These are phyloP conservation scores for Malurus cyaneus DNA, from an alignment of 2,113 vertebrate genomes.

Conservation along the genomic window DNA sequence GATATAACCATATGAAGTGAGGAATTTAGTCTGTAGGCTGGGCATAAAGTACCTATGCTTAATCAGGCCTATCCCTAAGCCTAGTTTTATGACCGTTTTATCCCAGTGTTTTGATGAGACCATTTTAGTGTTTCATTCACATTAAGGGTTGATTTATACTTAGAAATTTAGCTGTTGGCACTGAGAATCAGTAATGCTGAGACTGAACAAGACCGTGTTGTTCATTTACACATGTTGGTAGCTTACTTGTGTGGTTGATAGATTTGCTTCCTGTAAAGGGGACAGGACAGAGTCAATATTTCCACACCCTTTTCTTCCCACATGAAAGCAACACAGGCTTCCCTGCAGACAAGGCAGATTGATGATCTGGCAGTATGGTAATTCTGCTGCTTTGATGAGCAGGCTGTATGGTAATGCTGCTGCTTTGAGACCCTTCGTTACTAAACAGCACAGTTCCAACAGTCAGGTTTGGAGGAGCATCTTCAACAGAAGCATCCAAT, in stretches of 20 bases:
- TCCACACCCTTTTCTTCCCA: background rate
- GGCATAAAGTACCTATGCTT: background rate
- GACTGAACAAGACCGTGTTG: background rate
- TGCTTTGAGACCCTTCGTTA: background rate
- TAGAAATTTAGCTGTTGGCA: background rate
- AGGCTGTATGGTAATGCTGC: background rate
- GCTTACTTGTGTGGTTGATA: background rate
- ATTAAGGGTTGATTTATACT: conserved; percentile 32
- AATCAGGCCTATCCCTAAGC: background rate
- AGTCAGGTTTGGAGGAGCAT: background rate
- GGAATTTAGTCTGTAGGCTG: background rate
- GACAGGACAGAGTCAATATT: background rate
- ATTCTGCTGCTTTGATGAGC: background rate
- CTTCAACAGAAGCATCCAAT: background rate
- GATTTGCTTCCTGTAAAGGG: background rate
- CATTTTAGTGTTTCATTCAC: background rate
- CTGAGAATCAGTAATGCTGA: background rate
- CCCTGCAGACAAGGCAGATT: background rate
- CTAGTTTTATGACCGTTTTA: background rate
- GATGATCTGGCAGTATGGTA: background rate
- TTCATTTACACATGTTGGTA: background rate
- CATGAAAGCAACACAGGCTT: background rate
- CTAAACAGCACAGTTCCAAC: background rate
- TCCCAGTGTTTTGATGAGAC: background rate
- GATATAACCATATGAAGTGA: background rate